These are phyloP conservation scores for Sipha flava DNA, from an alignment of 1,140 invertebrate species.

Conservation along the genomic window DNA sequence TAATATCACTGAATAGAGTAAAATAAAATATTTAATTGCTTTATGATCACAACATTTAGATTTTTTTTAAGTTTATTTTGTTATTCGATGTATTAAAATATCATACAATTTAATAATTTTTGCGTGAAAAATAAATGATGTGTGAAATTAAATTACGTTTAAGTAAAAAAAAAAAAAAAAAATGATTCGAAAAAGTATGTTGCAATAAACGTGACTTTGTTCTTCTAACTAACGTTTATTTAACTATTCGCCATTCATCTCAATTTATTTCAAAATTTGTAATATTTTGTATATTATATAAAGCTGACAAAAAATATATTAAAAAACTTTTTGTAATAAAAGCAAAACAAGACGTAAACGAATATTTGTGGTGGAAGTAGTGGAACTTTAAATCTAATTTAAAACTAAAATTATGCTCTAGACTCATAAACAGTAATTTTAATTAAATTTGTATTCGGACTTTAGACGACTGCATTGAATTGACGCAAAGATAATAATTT, in stretches of 20 bases:
- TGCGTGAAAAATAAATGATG: too few relatives aligned
- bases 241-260: background rate
- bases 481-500: too few relatives aligned
- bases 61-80: too few relatives aligned
- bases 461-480: too few relatives aligned
- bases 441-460: background rate
- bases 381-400: slow-evolving; percentile 19
- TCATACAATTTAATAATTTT: too few relatives aligned
- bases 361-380: background rate
- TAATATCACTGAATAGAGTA: too few relatives aligned
- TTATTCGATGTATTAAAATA: too few relatives aligned
- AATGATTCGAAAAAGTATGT: background rate
- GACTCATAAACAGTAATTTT: slow-evolving; percentile 11
- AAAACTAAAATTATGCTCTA: background rate
- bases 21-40: too few relatives aligned
- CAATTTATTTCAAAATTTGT: background rate
- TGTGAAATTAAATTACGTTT: too few relatives aligned
- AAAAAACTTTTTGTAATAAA: slow-evolving; percentile 22
- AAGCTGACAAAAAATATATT: slow-evolving; percentile 1
- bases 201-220: background rate
- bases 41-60: too few relatives aligned
- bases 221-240: background rate
- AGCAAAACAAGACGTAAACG: background rate
- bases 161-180: background rate
- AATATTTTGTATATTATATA: background rate